Conservation (phyloP, 2,113 vertebrate species). For the Ctenodactylus gundi region DNA sequence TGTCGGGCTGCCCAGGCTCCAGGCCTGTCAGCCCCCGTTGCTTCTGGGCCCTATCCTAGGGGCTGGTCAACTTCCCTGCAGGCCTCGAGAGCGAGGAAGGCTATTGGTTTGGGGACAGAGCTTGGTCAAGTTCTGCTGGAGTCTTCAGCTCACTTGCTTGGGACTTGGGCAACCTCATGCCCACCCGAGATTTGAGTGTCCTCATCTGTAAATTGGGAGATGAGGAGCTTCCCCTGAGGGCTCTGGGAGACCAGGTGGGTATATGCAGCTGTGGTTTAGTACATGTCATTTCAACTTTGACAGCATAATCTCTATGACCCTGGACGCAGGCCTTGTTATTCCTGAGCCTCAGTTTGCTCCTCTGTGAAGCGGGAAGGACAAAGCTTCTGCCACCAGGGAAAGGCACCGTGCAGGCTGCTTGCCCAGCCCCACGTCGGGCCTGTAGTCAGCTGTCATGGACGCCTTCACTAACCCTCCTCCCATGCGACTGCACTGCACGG, state of each 20-base stretch:
- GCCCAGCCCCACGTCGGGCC: rapidly evolving
- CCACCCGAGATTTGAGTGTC: neutral
- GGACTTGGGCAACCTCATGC: rapidly evolving
- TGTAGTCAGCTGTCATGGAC: too few relatives aligned
- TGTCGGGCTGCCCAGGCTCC: neutral
- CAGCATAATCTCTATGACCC: rapidly evolving
- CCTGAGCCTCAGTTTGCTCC: neutral
- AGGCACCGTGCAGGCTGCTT: neutral
- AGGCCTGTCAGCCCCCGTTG: neutral
- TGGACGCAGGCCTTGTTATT: neutral
- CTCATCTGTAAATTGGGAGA: neutral
- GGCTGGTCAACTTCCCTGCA: neutral
- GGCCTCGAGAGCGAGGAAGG: neutral
- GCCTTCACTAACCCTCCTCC: neutral
- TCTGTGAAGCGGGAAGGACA: neutral
- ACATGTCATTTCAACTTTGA: rapidly evolving
- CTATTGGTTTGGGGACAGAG: neutral
- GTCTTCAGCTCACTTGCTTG: neutral
- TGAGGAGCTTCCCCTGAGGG: neutral
- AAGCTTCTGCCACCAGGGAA: neutral
- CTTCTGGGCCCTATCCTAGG: neutral
- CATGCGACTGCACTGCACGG: neutral
- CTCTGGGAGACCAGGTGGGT: neutral
- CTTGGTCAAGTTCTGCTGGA: neutral
- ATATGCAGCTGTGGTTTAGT: neutral